Evolutionary conservation across 2,888 invertebrate species (phyloP).

Genomic region (Andrena praecox): DNA sequence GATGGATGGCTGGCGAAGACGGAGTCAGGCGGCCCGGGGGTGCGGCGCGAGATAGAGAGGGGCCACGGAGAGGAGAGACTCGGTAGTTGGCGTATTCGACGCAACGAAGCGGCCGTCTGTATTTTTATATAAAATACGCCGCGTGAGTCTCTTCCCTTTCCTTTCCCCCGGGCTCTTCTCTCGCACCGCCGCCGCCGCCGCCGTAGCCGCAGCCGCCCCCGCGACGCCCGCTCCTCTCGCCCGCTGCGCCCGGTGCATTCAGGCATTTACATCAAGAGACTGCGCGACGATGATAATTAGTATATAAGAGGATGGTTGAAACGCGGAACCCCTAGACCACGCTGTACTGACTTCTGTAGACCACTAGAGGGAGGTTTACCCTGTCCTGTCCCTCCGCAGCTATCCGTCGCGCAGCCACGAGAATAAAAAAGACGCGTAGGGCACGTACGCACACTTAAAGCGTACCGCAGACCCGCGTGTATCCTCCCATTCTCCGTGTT

Average conservation of each 20-base stretch:
- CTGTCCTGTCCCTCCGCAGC: constrained; percentile 67
- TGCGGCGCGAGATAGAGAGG: background rate
- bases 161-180: constrained; percentile 37
- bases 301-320: constrained; percentile 80
- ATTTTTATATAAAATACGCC: constrained; percentile 70
- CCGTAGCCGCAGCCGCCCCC: constrained; percentile 38
- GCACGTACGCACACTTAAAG: constrained; percentile 64
- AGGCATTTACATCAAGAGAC: constrained; percentile 82
- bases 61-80: constrained; percentile 10
- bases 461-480: constrained; percentile 24
- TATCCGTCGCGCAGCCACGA: constrained; percentile 65
- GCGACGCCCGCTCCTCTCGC: constrained; percentile 52
- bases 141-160: constrained; percentile 54
- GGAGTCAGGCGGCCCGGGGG: constrained; percentile 20
- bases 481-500: constrained; percentile 40
- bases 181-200: constrained; percentile 40
- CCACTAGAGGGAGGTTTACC: constrained; percentile 76
- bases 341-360: constrained; percentile 82
- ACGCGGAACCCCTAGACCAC: constrained; percentile 80
- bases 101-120: constrained; percentile 76
- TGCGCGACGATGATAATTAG: constrained; percentile 83
- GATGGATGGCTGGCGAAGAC: constrained; percentile 35
- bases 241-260: constrained; percentile 74
- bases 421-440: constrained; percentile 72
- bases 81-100: constrained; percentile 71